Evolutionary conservation across 2,888 invertebrate species (phyloP), one percentile per base, ranked within the genome.

Genomic region (Cataglyphis livida): DNA sequence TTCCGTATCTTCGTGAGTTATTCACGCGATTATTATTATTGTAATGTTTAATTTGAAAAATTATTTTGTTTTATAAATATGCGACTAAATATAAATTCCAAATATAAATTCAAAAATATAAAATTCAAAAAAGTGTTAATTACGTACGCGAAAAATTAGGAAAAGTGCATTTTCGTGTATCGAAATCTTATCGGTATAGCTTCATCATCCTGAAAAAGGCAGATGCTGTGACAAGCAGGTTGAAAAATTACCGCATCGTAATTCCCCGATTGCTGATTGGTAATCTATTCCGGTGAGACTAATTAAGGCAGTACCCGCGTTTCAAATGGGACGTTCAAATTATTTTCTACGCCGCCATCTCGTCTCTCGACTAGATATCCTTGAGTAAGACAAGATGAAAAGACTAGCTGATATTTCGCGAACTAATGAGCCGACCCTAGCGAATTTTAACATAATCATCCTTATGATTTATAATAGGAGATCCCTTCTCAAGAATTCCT

Each of bases 281-380:
- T 88, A 90, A 89, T 89, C 84, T 86, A n/a, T 62, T 76, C 15
- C 38, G 48, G 44, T 75, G 86, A 83, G 84, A 85, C 90, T 90
- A 90, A 90, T 90, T 90, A 90, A 90, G 87, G 85, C 84, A 82
- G 66, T 35, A 54, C 66, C 32, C 66, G 61, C 15, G 44, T 76
- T 66, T 62, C 64, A 75, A 79, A 84, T 84, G 79, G 85, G n/a
- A 28, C 68, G 85, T 71, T 85, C 73, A 87, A 88, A 90, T 90
- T 90, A 88, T 88, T 90, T 89, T 86, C 88, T 87, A 88, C 83
- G 81, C 61, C 78, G 68, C 41, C 82, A n/a, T 83, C 62, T n/a
- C 76, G 51, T 70, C 62, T 21, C 75, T 38, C 65, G 85, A 85
- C 86, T 87, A 85, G 86, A 87, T 86, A 90, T 84, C 88, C 90